Base-by-base conservation (phyloP, 2,113 vertebrate genomes). In the Pseudorhombus dupliciocellatus region DNA sequence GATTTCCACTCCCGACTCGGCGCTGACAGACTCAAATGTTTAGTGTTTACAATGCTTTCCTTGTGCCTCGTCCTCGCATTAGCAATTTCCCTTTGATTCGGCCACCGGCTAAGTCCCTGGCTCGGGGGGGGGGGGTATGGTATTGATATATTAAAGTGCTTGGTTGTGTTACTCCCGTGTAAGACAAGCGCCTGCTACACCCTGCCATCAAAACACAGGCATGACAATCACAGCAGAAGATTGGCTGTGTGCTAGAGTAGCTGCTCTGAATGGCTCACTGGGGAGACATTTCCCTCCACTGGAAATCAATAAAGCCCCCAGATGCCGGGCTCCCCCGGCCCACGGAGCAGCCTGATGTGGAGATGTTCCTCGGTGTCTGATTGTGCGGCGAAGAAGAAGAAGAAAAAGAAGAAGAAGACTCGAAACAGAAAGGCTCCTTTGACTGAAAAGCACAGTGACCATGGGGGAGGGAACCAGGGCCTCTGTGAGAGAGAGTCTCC, bases 351-450 rank as follows among this genome's bases (percentile, higher is more conserved):
- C 65, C 87, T 83, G 81, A 90, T 89, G 85, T 64, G 52, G 81
- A 90, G 90, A 93, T 91, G 90, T 89, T 92, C 86, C 85, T 87
- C 85, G 81, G 51, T 88, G 86, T 93, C 89, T 93, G 90, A 94
- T 92, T 93, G 92, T 84, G 81, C 85, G 61, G 90, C 80, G 84
- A 84, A 84, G 92, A 86, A 77, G 85, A 75, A n/a, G n/a, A n/a
- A n/a, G n/a, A n/a, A n/a, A n/a, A n/a, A n/a, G n/a, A n/a, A n/a
- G 84, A 84, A 84, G 92, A 86, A 77, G 85, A 75, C 81, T 84
- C 78, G 77, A 84, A 84, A 91, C 77, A 89, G 88, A 92, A 92
- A 92, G 84, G 82, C 87, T 84, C 70, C 86, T 93, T 93, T 90
- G 88, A 92, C 87, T 86, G 86, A 81, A 15, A 84, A 84, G 82